Evolutionary conservation across 2,888 invertebrate genomes (phyloP), one percentile per base, ranked within the genome.

Genomic region (Galeruca laticollis): DNA sequence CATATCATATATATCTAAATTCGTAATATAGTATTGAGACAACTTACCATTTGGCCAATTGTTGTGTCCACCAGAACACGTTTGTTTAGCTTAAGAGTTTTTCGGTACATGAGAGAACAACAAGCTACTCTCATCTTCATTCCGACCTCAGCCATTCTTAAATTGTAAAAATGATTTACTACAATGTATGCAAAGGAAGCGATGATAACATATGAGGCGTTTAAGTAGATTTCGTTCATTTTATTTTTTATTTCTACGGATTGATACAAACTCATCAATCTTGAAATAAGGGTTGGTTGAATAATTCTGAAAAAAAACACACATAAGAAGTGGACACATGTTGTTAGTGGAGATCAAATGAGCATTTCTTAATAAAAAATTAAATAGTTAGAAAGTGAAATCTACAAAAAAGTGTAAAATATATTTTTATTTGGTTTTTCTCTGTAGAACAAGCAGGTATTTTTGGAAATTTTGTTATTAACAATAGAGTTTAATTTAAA

Each of bases 51-150:
- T 75, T 84, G 81, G 83, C 86, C 97, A 77, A 90, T 94, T 84
- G 87, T 93, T 0, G 96, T 96, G 82, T 95, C 92, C 5, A 93
- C 93, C 57, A 96, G 86, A 0, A 96, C 94, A 2, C 92, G 91
- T 84, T 93, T 93, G 64, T 93, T 94, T 54, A 96, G 86, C 72
- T 88, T 86, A 47, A 84, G 72, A 15, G 80, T 76, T 74, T 96
- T 96, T 43, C 71, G 60, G 60, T 71, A 71, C 15, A 71, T 63
- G 11, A 71, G 59, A 15, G 71, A 68, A 31, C 60, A 68, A 40
- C 60, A 64, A 15, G 68, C 64, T 18, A 71, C 90, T 10, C 95
- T 87, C 82, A 94, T 89, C 84, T 93, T 91, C 94, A 95, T 93
- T 59, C 96, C 95, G 84, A 93, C 89, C 79, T 94, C 92, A 61